phyloP scores from a whole-genome alignment of 2,888 invertebrate species.

The Orthosia incerta region DNA sequence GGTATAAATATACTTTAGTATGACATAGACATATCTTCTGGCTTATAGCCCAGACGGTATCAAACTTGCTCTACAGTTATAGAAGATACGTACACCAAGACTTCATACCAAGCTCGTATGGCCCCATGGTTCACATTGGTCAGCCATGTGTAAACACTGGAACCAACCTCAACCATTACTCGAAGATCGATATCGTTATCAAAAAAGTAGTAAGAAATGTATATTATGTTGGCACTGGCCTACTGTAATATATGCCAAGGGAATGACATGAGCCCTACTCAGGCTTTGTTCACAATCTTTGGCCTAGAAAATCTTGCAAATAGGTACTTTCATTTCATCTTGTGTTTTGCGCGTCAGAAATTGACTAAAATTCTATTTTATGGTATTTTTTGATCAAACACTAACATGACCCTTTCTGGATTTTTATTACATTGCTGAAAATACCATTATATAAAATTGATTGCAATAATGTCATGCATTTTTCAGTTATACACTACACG shows the following conservation, averaged over 20 bases:
- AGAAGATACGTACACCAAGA: background rate
- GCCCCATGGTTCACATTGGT: background rate
- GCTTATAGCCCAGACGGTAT: background rate
- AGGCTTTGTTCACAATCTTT: background rate
- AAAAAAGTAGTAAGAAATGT: background rate
- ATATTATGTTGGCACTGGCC: conserved; percentile 2
- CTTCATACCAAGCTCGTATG: background rate
- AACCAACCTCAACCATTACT: background rate
- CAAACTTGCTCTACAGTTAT: background rate
- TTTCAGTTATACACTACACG: too few relatives aligned
- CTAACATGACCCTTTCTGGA: too few relatives aligned
- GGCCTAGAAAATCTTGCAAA: background rate
- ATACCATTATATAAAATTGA: background rate
- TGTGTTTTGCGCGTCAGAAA: background rate
- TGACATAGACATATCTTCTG: background rate
- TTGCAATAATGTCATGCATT: background rate
- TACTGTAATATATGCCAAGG: conserved; percentile 23
- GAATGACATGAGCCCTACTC: conserved; percentile 11
- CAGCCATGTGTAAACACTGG: conserved; percentile 2
- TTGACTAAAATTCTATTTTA: background rate
- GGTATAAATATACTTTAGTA: background rate
- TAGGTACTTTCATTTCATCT: too few relatives aligned
- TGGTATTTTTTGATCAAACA: background rate
- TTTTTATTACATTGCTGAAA: background rate
- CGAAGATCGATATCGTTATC: background rate